A percentile compares a stretch with the other conserved stretches of the same genome.
phyloP scores from a whole-genome alignment of 2,113 vertebrate species.

The Rafetus swinhoei region DNA sequence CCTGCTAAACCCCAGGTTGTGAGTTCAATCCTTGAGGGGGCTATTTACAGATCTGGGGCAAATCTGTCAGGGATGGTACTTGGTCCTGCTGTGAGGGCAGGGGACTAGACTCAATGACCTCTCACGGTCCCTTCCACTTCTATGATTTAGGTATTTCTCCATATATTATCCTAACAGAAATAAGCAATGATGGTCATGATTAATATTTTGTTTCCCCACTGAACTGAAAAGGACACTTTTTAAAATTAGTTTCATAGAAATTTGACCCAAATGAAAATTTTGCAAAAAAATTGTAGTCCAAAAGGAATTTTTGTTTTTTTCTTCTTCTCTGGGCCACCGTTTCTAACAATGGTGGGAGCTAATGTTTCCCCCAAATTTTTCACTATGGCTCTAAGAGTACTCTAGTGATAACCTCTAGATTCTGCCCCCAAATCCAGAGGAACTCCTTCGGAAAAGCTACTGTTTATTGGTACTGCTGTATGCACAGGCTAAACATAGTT shows the following conservation, averaged over 20 bases:
- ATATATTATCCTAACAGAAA: background rate
- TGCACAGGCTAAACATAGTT: background rate
- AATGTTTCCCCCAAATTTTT: background rate
- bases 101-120: too few relatives aligned
- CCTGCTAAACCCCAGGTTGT: too few relatives aligned
- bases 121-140: too few relatives aligned
- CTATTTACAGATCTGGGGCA: too few relatives aligned
- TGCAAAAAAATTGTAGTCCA: background rate
- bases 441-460: background rate
- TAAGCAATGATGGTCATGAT: slow-evolving; percentile 38
- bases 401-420: background rate
- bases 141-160: too few relatives aligned
- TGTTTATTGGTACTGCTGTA: background rate
- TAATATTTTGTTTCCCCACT: background rate
- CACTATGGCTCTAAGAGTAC: background rate
- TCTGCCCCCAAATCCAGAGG: background rate
- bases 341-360: background rate
- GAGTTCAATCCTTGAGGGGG: too few relatives aligned
- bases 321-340: background rate
- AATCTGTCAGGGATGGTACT: too few relatives aligned
- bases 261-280: slow-evolving; percentile 22
- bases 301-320: accelerated
- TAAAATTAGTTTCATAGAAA: slow-evolving; percentile 25
- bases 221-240: background rate
- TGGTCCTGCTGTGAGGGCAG: too few relatives aligned